These are phyloP conservation scores for Zeugodacus cucurbitae DNA, from an alignment of 1,140 invertebrate species.

Conservation along the genomic window DNA sequence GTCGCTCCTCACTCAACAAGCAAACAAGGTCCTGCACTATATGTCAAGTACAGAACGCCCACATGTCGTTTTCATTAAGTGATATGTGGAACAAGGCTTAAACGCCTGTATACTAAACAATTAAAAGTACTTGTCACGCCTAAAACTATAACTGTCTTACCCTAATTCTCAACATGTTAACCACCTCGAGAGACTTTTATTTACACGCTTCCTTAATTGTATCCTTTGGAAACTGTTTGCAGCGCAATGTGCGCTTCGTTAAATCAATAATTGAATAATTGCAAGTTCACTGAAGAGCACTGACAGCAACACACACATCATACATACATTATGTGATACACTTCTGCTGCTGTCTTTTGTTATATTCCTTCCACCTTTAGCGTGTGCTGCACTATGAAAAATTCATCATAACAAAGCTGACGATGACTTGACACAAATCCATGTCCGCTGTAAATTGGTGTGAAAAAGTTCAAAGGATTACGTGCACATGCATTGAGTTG, in stretches of 20 bases:
- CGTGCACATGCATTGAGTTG: not conserved
- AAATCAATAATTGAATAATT: slow-evolving; percentile 38
- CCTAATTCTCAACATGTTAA: not conserved
- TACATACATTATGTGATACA: not conserved
- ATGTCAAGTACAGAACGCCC: slow-evolving; percentile 13
- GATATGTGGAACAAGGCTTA: not conserved
- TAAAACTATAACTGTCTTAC: not conserved
- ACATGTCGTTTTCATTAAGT: slow-evolving; percentile 10
- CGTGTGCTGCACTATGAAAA: not conserved
- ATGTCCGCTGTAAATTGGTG: not conserved
- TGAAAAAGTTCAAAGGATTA: slow-evolving; percentile 38
- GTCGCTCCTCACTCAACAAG: not conserved
- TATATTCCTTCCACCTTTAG: not conserved
- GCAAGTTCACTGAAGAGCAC: not conserved
- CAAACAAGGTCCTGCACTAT: not conserved
- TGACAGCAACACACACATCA: not conserved
- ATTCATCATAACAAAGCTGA: not conserved
- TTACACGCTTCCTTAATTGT: slow-evolving; percentile 14
- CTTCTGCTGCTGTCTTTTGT: not conserved
- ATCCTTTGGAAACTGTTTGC: not conserved
- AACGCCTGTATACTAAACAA: not conserved
- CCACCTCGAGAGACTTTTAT: not conserved
- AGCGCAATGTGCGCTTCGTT: not conserved
- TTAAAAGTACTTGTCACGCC: slow-evolving; percentile 19
- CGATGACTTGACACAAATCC: slow-evolving; percentile 23